Evolutionary conservation across 2,113 vertebrate genomes (phyloP), one percentile per base, ranked within the genome.

Genomic region (Suncus etruscus): DNA sequence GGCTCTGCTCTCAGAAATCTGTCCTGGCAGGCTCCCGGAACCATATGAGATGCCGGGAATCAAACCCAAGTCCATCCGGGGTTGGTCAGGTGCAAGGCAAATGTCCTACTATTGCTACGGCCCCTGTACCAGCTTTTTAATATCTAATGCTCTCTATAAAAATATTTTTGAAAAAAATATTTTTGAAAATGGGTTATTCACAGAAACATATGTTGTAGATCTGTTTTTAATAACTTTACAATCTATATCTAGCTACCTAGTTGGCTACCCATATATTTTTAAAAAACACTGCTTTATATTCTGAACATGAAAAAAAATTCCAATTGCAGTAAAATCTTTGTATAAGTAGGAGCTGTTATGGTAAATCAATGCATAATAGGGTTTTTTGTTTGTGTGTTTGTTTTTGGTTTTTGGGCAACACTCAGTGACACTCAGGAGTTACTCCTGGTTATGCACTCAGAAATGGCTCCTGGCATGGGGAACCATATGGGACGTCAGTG

Each of bases 271-370:
- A 22, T 16, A 61, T 22, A 22, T 29, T 14, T 74, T 32, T 82
- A 61, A 73, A 73, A 82, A 16, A 79, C 20, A 31, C 68, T 84
- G 11, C 25, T 92, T 81, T 94, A 29, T 70, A 69, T 70, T 18
- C 50, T 87, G 25, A 8, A 25, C 24, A 70, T 25, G 39, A 73
- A 69, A 27, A 48, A 61, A 82, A 32, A 45, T 11, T 47, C 74
- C 68, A 48, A 68, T 0, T 54, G 47, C 1, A 80, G 22, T 72
- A 73, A 79, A 81, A 45, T 76, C 27, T 73, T 83, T 39, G 51
- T 51, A n/a, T 54, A 87, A 76, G 31, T 54, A 29, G 54, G 79
- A 32, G 0, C 50, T 50, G 47, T 50, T 82, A 22, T 66, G 47
- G 82, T 4, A 82, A 16, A 24, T 27, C 0, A 6, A 29, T 70